Base-by-base conservation (phyloP, 1,140 invertebrate genomes). In the Ctenoplectra terminalis region DNA sequence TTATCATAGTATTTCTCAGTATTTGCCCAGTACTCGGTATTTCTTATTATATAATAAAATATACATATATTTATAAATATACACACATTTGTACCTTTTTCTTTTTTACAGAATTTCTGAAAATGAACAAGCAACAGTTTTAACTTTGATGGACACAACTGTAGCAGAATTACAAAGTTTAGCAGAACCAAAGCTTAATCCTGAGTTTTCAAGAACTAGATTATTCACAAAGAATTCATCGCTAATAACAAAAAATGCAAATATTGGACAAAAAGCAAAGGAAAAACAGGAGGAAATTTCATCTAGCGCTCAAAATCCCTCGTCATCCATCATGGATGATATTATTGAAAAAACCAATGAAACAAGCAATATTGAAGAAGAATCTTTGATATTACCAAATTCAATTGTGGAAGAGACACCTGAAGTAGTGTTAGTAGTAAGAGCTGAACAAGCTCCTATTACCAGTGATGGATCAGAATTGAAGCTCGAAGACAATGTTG, bases 81-180 rank as follows among this genome's bases (percentile, higher is more conserved):
- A n/a, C n/a, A n/a, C n/a, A n/a, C n/a, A n/a, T n/a, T n/a, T n/a
- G n/a, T n/a, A n/a, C n/a, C n/a, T 23, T 71, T 46, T 50, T 76
- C 89, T 69, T 89, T 87, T 82, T 95, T 95, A 6, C 93, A 96
- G 96, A 89, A 94, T 96, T 91, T 95, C 95, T 85, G 95, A 96
- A 90, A 95, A 95, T 56, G 95, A 95, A 63, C 95, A 96, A 84
- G 94, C 95, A 61, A 95, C 96, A 26, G 94, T 96, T 37, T 93
- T 96, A 81, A 96, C 95, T 13, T 89, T 96, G 69, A 94, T 95
- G 50, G 96, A 96, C 81, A 95, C 95, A 54, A 95, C 95, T 58
- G 95, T 93, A 81, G 94, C 94, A 88, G 95, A 96, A 92, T 90
- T 95, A 87, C 93, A 96, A 90, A 93, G 82, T 80, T 73, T 93